These are phyloP conservation scores for Eupithecia subfuscata DNA, from an alignment of 2,888 invertebrate species.

Conservation along the genomic window DNA sequence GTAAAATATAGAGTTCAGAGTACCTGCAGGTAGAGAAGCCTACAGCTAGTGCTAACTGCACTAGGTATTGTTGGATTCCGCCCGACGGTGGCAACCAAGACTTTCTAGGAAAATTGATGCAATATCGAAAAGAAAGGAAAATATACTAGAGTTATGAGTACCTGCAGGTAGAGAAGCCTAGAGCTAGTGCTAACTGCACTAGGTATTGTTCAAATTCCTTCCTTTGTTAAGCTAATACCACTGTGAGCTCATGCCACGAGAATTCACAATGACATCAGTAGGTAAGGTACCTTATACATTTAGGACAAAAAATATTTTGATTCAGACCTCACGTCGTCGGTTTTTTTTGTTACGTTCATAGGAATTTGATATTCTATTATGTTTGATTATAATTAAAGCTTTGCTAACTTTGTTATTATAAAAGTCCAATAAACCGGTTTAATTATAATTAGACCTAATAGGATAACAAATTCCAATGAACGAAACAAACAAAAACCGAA, in stretches of 20 bases:
- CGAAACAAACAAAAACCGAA: too few relatives aligned
- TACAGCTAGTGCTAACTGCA: not conserved
- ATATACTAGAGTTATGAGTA: not conserved
- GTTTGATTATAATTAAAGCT: too few relatives aligned
- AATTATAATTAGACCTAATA: too few relatives aligned
- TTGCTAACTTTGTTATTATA: too few relatives aligned
- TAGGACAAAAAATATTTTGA: too few relatives aligned
- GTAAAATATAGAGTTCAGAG: not conserved
- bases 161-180: too few relatives aligned
- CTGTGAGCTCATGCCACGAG: not conserved
- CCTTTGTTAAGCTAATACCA: not conserved
- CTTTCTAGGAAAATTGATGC: not conserved
- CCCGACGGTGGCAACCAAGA: conserved; percentile 9
- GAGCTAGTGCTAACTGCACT: not conserved
- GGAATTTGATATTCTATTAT: too few relatives aligned
- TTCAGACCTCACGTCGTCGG: too few relatives aligned
- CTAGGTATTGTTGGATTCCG: not conserved
- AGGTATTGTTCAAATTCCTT: not conserved
- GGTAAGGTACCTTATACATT: not conserved
- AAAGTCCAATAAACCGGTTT: too few relatives aligned
- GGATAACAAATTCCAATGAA: too few relatives aligned
- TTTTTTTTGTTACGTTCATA: too few relatives aligned
- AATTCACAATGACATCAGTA: not conserved
- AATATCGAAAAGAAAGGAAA: conserved; percentile 4
- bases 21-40: too few relatives aligned